These are phyloP conservation scores for Eremophila alpestris DNA, from an alignment of 2,797 vertebrate genomes.

Conservation along the genomic window DNA sequence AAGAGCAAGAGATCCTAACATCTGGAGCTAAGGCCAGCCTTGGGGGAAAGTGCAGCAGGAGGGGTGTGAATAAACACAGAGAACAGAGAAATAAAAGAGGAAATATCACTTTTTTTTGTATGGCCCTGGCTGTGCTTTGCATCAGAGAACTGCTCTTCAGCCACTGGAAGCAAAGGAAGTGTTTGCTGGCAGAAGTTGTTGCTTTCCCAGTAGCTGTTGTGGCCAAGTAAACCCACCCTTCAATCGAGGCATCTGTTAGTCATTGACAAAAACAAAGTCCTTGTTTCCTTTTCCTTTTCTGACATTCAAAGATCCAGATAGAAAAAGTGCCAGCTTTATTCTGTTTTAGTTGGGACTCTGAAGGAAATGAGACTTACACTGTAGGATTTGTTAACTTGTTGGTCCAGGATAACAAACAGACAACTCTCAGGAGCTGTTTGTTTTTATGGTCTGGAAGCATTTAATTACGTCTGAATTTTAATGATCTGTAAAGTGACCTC, in stretches of 20 bases:
- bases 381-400: not conserved
- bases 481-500: not conserved
- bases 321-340: not conserved
- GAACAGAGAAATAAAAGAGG: not conserved
- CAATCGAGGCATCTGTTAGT: slow-evolving; percentile 26
- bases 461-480: not conserved
- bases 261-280: slow-evolving; percentile 21
- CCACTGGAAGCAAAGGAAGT: not conserved
- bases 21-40: not conserved
- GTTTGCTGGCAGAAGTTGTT: slow-evolving; percentile 6
- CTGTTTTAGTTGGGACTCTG: not conserved
- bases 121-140: not conserved
- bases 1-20: not conserved
- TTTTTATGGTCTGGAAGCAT: not conserved
- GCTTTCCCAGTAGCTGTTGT: slow-evolving; percentile 9
- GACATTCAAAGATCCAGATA: not conserved
- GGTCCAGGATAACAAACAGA: not conserved
- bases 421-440: not conserved
- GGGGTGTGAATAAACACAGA: not conserved
- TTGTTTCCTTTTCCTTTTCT: slow-evolving; percentile 25
- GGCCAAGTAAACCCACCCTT: slow-evolving; percentile 39
- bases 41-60: not conserved
- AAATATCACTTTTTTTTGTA: not conserved
- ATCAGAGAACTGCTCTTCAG: not conserved
- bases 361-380: not conserved